Base-by-base conservation (phyloP, 2,888 invertebrate species). In the Synergus umbraculus region DNA sequence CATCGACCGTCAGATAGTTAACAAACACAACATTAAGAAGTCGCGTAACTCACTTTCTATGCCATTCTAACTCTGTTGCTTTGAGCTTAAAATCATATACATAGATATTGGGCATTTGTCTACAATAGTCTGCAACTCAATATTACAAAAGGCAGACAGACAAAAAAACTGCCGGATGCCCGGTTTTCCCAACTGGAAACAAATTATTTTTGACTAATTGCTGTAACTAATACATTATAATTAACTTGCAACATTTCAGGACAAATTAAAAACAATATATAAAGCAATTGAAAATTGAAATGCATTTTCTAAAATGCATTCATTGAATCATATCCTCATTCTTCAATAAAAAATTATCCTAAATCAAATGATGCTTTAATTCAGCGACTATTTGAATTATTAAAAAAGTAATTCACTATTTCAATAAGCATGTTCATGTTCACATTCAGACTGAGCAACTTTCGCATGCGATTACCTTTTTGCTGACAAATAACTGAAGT, bases 31-130 rank as follows among this genome's bases (percentile, higher is more conserved):
- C 29, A 85, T 79, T 82, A 76, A 60, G 76, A 83, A 85, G 84
- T 87, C 86, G 87, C 85, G 85, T 86, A 88, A 88, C 86, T 85
- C 87, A 85, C 88, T 88, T 87, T 87, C 88, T 73, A 73, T 29
- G 29, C 73, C 49, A 54, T 49, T 37, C 49, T 88, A 88, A 85
- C 84, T 84, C 83, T 80, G 67, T 76, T 73, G 78, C 81, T 76
- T 76, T 64, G 43, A 76, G 54, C 73, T 10, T 18, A 43, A 15
- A 49, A 15, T 54, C n/a, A 54, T n/a, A 54, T 8, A 43, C 9
- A 43, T 1, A 69, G 54, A 49, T 73, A 73, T 73, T 73, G n/a
- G 1, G 69, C 69, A 73, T 73, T 73, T 73, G n/a, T 73, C 73
- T 73, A 49, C 49, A 54, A 54, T 22, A 4, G 29, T 15, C 54